Evolutionary conservation across 1,140 invertebrate species (phyloP).

Genomic region (Antheraea pernyi): DNA sequence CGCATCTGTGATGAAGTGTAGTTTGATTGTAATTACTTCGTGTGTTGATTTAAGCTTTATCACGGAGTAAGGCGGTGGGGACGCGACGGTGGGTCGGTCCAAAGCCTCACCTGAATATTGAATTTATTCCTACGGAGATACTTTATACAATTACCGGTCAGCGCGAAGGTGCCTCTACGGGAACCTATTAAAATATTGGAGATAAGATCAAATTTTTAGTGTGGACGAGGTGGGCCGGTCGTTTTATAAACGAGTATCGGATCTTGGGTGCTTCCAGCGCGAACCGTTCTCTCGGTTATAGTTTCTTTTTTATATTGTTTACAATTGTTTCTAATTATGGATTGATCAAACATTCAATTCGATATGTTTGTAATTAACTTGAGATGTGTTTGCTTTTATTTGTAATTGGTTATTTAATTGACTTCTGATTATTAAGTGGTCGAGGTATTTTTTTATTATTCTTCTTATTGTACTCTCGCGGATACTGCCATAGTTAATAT

Average conservation of each 20-base stretch:
- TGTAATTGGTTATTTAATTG: conserved; percentile 73
- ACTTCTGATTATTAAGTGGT: conserved; percentile 62
- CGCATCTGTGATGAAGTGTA: conserved; percentile 61
- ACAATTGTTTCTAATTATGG: conserved; percentile 74
- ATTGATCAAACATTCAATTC: conserved; percentile 67
- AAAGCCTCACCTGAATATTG: conserved; percentile 44
- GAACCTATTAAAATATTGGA: conserved; percentile 74
- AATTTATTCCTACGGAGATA: conserved; percentile 65
- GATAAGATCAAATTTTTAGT: conserved; percentile 73
- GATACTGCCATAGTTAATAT: background rate
- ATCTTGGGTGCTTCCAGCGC: conserved; percentile 47
- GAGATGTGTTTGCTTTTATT: conserved; percentile 60
- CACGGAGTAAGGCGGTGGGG: conserved; percentile 38
- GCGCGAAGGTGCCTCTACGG: conserved; percentile 59
- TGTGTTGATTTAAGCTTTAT: conserved; percentile 75
- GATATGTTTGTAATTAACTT: conserved; percentile 71
- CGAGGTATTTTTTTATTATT: conserved; percentile 37
- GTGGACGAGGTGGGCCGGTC: conserved; percentile 61
- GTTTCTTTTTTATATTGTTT: conserved; percentile 57
- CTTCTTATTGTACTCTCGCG: background rate
- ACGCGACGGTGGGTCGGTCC: conserved; percentile 33
- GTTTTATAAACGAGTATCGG: conserved; percentile 57
- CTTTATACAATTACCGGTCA: conserved; percentile 62
- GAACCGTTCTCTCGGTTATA: conserved; percentile 51
- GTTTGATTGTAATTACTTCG: conserved; percentile 68